Evolutionary conservation across 1,140 invertebrate genomes (phyloP), one percentile per base, ranked within the genome.

Genomic region (Drosophila quadrilineata): DNA sequence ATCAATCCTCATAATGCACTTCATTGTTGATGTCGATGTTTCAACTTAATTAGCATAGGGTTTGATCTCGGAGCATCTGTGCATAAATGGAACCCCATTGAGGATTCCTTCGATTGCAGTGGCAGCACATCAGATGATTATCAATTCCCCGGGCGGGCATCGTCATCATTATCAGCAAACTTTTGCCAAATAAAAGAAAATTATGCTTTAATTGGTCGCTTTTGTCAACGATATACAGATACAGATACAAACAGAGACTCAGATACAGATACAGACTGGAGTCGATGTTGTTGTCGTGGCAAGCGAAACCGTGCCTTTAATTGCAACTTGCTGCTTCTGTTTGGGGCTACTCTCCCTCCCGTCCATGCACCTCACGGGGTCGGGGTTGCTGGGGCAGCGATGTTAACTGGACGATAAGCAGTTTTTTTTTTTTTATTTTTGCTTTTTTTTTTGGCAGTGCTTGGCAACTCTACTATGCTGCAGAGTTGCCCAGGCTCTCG

Each of bases 151-250:
- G 38, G 49, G 33, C 33, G 8, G 21, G 24, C 28, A 33, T 12
- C 26, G 41, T 16, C 60, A 49, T 19, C 38, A 58, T 40, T 31
- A 52, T 14, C 36, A 16, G 6, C n/a, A 35, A 14, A 35, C 21
- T 26, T 48, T 48, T 24, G 36, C 24, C 48, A 53, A 62, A 53
- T 46, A 40, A 40, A 62, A 33, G 16, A 50, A 49, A 74, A 71
- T 75, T 67, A 75, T 75, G 71, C 68, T 63, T 75, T 75, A 71
- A 75, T 71, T 75, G 68, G 71, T 48, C 57, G 62, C 71, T 71
- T 74, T 66, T 74, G 71, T 67, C 71, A 67, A 62, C 49, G 40
- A 31, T 29, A 10, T 33, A 36, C 10, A 22, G n/a, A n/a, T n/a
- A 38, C 9, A 10, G 21, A 24, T 9, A 14, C 36, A 9, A 22